Evolutionary conservation across 30 jellyfish, hydroid and myxozoan species (phyloP), one percentile per base, ranked within the genome.

Genomic region (Nemopilema nomurai): DNA sequence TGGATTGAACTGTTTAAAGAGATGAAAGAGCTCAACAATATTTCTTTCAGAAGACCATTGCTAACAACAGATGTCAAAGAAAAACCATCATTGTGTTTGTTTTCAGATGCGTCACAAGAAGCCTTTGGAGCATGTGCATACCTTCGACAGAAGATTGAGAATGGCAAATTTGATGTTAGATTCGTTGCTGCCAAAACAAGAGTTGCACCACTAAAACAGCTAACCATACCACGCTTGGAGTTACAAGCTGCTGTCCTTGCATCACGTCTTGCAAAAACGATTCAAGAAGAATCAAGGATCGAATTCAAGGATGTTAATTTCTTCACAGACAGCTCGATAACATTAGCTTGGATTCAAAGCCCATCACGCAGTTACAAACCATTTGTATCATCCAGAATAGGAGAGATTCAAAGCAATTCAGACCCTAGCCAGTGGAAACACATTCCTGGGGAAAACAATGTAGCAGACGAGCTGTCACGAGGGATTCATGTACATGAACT

Each of bases 81-180:
- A 57, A 70, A 87, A 28, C 90, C 96, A 79, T 49, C 70, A 49
- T 53, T 87, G 49, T 57, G 71, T 30, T 22, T 79, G 31, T 87
- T 87, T 30, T 77, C 77, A n/a, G 96, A 87, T 69, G 91, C 83
- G 30, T 69, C 89, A 69, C 83, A 79, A 79, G 87, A 89, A 32
- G 93, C 97, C 32, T 89, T 64, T 77, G 93, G 87, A 29, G 94
- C 94, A 81, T 76, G 93, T 65, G 97, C 94, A 67, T 89, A 89
- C 72, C 51, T 83, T 32, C 86, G 93, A 76, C 84, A 72, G 87
- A 71, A 83, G 50, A 80, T 50, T 19, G 82, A 52, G 19, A 76
- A 82, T 62, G 87, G 93, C 50, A 82, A 49, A 31, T 65, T 33
- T 71, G 69, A 75, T 32, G 87, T 57, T 68, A 67, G 69, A 30